Conservation (phyloP, 2,113 vertebrate species). For the Tetrao urogallus region DNA sequence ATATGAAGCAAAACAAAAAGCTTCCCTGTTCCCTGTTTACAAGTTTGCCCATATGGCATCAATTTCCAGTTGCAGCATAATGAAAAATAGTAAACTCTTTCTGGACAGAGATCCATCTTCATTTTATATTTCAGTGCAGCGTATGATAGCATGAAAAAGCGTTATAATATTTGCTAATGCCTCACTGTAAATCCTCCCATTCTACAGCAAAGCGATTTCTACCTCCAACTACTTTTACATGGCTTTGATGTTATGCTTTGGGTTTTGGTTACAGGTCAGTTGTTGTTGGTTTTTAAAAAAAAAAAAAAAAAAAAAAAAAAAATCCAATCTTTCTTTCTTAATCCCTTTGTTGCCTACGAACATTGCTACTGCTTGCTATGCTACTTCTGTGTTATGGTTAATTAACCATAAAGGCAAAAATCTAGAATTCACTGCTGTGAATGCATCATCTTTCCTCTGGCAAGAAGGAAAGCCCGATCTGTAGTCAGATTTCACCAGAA, state of each 20-base stretch:
- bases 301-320: no score
- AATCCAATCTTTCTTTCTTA: constrained; percentile 8
- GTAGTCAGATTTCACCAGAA: constrained; percentile 18
- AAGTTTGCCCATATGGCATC: not conserved
- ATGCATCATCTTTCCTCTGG: constrained; percentile 29
- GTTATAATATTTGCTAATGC: not conserved
- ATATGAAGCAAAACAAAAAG: not conserved
- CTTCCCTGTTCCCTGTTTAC: not conserved
- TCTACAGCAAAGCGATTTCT: not conserved
- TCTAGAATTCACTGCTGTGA: constrained; percentile 20
- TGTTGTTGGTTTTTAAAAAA: no score
- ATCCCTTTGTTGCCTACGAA: constrained; percentile 30
- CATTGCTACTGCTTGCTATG: constrained; percentile 32
- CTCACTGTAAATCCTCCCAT: not conserved
- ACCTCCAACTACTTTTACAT: not conserved
- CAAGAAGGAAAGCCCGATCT: constrained; percentile 68
- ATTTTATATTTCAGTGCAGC: not conserved
- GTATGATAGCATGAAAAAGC: not conserved
- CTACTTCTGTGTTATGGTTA: constrained; percentile 17
- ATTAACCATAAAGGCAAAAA: constrained; percentile 33
- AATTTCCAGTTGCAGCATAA: not conserved
- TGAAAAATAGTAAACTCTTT: not conserved
- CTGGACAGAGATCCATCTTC: not conserved
- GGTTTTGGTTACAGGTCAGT: not conserved
- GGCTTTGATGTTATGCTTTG: not conserved